Evolutionary conservation across 2,888 invertebrate species (phyloP), one percentile per base, ranked within the genome.

Genomic region (Furcula furcula): DNA sequence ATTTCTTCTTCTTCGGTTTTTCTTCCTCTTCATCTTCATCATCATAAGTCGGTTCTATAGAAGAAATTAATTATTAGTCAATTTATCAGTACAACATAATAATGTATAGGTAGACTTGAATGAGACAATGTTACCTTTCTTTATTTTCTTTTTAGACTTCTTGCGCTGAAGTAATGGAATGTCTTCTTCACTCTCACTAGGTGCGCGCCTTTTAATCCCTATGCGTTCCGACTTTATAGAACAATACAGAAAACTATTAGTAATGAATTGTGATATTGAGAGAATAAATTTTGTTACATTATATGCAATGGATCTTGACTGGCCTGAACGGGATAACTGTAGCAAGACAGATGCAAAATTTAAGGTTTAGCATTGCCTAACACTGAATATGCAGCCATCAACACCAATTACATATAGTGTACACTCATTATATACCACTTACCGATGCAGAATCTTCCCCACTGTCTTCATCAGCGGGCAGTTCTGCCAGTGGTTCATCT

Each of bases 381-480:
- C n/a, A n/a, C n/a, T n/a, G n/a, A n/a, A n/a, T n/a, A n/a, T n/a
- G n/a, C n/a, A n/a, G n/a, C n/a, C n/a, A n/a, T n/a, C n/a, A n/a
- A n/a, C n/a, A n/a, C n/a, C n/a, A n/a, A n/a, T n/a, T n/a, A n/a
- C n/a, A n/a, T n/a, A n/a, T n/a, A n/a, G n/a, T n/a, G n/a, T n/a
- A n/a, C n/a, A n/a, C n/a, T n/a, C n/a, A n/a, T n/a, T n/a, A n/a
- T n/a, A n/a, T n/a, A n/a, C n/a, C n/a, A n/a, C 82, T 87, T 89
- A 95, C 95, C 90, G 95, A 76, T 53, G 95, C 95, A 29, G 91
- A 68, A 74, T 96, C 95, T 68, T 94, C 94, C 48, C 94, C 94
- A 46, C 92, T 93, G 2, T 92, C 92, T 9, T 91, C 89, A 61
- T 76, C 90, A 25, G 67, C 73, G 9, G 79, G 77, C 9, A 86